Evolutionary conservation across 2,113 vertebrate genomes (phyloP).

Genomic region (Theropithecus gelada): DNA sequence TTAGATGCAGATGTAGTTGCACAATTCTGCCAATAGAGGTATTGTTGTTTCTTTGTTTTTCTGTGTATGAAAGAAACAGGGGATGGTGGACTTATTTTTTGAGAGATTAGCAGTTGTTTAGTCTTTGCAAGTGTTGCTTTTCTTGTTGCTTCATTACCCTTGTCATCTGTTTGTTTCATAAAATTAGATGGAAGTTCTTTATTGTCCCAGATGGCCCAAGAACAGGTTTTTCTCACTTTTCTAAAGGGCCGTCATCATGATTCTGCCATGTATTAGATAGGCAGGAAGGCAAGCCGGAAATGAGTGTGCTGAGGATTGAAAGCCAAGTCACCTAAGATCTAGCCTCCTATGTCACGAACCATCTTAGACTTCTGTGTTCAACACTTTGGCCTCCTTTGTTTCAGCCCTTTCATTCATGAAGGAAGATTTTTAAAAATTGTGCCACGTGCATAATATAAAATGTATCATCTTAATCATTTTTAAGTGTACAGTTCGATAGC

Average conservation of each 20-base stretch:
- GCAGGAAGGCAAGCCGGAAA: background rate
- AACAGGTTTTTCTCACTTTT: background rate
- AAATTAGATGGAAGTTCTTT: background rate
- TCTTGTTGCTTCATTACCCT: background rate
- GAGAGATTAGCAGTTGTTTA: background rate
- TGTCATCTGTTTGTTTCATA: background rate
- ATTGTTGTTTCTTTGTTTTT: background rate
- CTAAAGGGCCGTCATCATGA: background rate
- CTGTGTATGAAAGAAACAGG: no score
- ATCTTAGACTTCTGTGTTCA: background rate
- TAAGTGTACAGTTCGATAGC: background rate
- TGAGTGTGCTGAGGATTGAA: background rate
- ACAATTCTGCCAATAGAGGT: background rate
- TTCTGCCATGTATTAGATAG: background rate
- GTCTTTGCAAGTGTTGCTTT: background rate
- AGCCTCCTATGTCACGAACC: background rate
- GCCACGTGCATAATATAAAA: background rate
- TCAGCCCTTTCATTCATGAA: background rate
- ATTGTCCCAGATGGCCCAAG: background rate
- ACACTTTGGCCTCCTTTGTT: background rate
- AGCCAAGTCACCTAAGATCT: background rate
- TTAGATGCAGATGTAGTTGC: background rate
- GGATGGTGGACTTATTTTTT: background rate
- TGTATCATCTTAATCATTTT: background rate
- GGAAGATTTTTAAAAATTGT: background rate